phyloP scores from a whole-genome alignment of 2,797 vertebrate species.

The Gallinago solitaria region DNA sequence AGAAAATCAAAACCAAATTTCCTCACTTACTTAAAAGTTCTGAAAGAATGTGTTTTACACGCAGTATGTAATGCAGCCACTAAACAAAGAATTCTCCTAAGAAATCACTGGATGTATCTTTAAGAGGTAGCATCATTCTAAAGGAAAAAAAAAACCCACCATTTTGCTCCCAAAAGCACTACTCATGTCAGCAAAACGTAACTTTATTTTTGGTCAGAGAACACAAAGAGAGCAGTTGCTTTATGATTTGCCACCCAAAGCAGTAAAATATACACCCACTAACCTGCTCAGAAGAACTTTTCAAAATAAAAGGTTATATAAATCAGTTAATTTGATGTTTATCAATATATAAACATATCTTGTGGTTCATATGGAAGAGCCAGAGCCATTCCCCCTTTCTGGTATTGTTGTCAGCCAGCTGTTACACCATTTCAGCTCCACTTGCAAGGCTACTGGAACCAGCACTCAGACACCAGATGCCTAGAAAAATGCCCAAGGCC shows the following conservation, averaged over 20 bases:
- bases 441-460: not conserved
- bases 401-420: rapidly evolving
- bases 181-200: not conserved
- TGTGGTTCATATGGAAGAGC: not conserved
- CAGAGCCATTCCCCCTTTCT: not conserved
- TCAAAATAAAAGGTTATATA: not conserved
- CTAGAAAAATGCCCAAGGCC: not conserved
- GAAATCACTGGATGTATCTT: too few relatives aligned
- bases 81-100: not conserved
- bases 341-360: not conserved
- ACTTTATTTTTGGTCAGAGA: not conserved
- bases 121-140: not conserved
- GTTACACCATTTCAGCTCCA: not conserved
- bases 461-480: not conserved
- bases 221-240: not conserved
- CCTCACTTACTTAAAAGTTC: not conserved
- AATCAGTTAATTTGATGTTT: not conserved
- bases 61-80: rapidly evolving
- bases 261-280: not conserved
- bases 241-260: not conserved
- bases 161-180: not conserved
- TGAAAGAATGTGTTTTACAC: not conserved
- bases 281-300: not conserved
- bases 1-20: not conserved
- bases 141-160: not conserved